Evolutionary conservation across 2,797 vertebrate species (phyloP).

Genomic region (Martes flavigula): DNA sequence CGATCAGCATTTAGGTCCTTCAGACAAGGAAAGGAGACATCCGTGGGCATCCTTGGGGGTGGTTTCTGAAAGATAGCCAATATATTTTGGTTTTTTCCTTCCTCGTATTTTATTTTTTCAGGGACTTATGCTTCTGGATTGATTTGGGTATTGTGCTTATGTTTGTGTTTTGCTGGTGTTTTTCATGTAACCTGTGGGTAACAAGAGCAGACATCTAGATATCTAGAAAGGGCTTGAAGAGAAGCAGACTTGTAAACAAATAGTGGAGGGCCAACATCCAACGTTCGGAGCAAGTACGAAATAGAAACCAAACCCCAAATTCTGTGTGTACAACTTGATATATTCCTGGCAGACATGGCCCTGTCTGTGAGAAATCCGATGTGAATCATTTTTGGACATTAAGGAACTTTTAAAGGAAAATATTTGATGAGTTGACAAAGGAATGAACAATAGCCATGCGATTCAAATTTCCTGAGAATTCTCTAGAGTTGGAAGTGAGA

Average conservation of each 20-base stretch:
- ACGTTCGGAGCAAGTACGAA: background rate
- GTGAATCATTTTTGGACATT: background rate
- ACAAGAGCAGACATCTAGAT: background rate
- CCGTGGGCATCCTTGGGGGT: background rate
- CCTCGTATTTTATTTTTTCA: background rate
- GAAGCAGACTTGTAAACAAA: background rate
- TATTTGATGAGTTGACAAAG: background rate
- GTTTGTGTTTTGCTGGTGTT: background rate
- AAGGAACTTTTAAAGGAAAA: background rate
- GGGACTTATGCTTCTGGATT: background rate
- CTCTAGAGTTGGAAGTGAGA: background rate
- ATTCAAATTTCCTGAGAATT: background rate
- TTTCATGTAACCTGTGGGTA: background rate
- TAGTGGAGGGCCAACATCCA: background rate
- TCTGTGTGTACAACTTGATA: background rate
- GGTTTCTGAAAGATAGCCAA: fast-evolving
- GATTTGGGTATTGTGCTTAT: background rate
- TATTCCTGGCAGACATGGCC: background rate
- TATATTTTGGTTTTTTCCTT: background rate
- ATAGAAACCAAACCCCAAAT: background rate
- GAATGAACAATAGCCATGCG: background rate
- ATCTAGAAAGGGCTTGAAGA: background rate
- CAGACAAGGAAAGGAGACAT: background rate
- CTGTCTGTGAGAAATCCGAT: background rate
- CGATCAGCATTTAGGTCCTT: too few species aligned